Conservation (phyloP, 2,113 vertebrate genomes). For the Anguilla japonica region DNA sequence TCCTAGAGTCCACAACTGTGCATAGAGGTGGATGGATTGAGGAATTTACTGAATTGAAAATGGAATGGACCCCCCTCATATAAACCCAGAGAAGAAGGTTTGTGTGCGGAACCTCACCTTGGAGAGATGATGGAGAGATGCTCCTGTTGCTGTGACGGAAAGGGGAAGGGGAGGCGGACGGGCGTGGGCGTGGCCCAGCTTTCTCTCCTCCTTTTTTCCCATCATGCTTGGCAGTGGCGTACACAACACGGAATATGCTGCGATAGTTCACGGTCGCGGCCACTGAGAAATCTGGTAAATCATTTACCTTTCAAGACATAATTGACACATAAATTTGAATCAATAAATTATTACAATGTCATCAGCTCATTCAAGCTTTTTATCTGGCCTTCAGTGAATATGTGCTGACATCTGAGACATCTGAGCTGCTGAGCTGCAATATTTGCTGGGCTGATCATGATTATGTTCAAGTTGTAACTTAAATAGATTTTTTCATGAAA, state of each 20-base stretch:
- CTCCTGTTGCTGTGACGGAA: constrained; percentile 27
- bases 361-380: background rate
- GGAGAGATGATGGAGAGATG: constrained; percentile 4
- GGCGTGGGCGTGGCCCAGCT: constrained; percentile 1
- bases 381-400: background rate
- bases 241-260: constrained; percentile 64
- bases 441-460: background rate
- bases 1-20: background rate
- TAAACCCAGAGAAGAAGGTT: no score
- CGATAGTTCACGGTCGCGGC: constrained; percentile 56
- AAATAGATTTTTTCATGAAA: background rate
- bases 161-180: constrained; percentile 18
- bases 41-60: no score
- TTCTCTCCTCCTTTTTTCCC: constrained; percentile 33
- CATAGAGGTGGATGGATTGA: background rate
- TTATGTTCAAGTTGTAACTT: background rate
- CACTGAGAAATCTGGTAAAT: constrained; percentile 66
- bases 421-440: background rate
- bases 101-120: constrained; percentile 1
- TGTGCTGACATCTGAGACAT: background rate
- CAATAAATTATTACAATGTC: background rate
- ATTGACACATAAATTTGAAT: background rate
- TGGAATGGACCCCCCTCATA: no score
- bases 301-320: constrained; percentile 58
- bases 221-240: constrained; percentile 45